Evolutionary conservation across 2,797 vertebrate species (phyloP).

Genomic region (Leptodactylus fallax): DNA sequence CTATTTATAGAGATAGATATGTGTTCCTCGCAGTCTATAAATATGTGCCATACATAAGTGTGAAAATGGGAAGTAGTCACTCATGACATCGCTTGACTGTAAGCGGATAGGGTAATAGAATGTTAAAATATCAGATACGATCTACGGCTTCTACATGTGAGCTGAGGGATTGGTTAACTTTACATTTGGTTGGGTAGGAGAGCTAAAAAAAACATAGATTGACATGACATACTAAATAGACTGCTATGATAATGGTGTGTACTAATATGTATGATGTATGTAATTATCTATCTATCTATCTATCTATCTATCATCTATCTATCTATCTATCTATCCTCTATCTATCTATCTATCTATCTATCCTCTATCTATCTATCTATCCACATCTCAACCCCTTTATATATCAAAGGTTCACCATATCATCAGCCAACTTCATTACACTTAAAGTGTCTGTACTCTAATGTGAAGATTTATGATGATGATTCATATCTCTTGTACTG

Average conservation of each 20-base stretch:
- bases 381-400: too few relatives aligned
- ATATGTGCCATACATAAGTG: conserved; percentile 28
- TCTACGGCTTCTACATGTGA: neutral
- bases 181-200: neutral
- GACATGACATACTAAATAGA: neutral
- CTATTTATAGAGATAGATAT: conserved; percentile 15
- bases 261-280: neutral
- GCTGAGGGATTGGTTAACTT: neutral
- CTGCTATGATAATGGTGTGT: neutral
- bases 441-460: too few relatives aligned
- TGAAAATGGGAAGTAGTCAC: conserved; percentile 22
- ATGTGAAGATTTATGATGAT: too few relatives aligned
- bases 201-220: neutral
- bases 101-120: conserved; percentile 30
- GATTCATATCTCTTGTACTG: too few relatives aligned
- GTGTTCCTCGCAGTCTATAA: conserved; percentile 11
- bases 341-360: too few relatives aligned
- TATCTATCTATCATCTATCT: too few relatives aligned
- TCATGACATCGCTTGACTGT: neutral
- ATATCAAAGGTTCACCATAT: too few relatives aligned
- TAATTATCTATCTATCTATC: neutral
- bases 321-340: too few relatives aligned
- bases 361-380: too few relatives aligned
- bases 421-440: too few relatives aligned
- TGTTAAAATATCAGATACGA: conserved; percentile 1